Conservation (phyloP, 2,888 invertebrate genomes). For the Marronus borbonicus region DNA sequence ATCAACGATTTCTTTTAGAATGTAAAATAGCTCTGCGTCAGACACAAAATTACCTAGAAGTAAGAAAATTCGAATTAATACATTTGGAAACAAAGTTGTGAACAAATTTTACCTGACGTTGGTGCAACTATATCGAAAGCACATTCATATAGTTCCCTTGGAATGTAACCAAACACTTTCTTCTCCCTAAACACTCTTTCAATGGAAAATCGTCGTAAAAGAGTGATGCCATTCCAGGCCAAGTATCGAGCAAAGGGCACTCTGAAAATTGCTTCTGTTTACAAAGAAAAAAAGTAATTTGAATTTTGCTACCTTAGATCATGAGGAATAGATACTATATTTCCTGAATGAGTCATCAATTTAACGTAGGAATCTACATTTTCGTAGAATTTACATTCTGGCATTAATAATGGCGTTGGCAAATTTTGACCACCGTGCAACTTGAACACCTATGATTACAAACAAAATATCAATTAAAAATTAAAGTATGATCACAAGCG, state of each 20-base stretch:
- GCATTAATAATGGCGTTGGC: constrained; percentile 86
- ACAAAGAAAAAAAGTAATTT: background rate
- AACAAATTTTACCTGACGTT: constrained; percentile 72
- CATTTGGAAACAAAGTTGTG: too few species aligned
- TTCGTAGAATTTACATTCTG: constrained; percentile 77
- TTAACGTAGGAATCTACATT: constrained; percentile 78
- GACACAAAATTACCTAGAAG: constrained; percentile 78
- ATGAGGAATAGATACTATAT: constrained; percentile 87
- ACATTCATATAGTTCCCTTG: constrained; percentile 90
- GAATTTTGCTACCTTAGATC: constrained; percentile 78
- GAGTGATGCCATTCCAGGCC: constrained; percentile 84
- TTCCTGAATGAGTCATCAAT: constrained; percentile 90
- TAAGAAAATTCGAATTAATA: background rate
- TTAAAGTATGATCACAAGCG: constrained; percentile 9
- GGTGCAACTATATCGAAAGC: constrained; percentile 94
- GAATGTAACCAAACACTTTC: constrained; percentile 86
- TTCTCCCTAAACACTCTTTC: constrained; percentile 90
- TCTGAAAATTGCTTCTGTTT: constrained; percentile 62
- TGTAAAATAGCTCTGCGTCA: constrained; percentile 89
- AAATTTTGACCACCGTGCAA: constrained; percentile 87
- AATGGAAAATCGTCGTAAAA: constrained; percentile 88
- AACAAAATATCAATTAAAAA: background rate
- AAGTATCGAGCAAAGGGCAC: constrained; percentile 87
- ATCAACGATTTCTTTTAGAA: constrained; percentile 82
- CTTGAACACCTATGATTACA: constrained; percentile 74